Conservation (phyloP, 1,140 invertebrate species). For the Muscidifurax raptorellus region DNA sequence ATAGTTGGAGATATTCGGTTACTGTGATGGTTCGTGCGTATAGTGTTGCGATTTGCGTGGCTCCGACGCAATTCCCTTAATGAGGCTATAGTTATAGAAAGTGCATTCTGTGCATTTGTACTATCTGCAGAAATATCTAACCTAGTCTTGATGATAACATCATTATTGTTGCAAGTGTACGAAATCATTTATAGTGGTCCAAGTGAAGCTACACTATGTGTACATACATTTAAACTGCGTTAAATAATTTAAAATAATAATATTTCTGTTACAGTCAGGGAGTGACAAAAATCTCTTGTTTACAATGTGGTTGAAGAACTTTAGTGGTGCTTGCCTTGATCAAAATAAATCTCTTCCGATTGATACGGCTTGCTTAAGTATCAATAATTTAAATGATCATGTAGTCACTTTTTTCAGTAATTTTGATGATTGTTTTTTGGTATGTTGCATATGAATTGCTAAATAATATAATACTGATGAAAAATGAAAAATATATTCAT, state of each 20-base stretch:
- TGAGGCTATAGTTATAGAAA: too few relatives aligned
- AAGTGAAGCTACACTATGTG: too few relatives aligned
- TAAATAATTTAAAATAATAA: not conserved
- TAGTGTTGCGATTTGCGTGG: too few relatives aligned
- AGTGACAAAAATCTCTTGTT: not conserved
- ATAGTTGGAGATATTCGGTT: too few relatives aligned
- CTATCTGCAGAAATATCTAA: too few relatives aligned
- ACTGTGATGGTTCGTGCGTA: too few relatives aligned
- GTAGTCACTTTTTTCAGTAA: slow-evolving; percentile 66
- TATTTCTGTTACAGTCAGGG: not conserved
- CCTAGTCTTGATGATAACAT: not conserved
- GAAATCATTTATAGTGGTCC: not conserved
- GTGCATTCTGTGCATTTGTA: too few relatives aligned
- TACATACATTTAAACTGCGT: not conserved
- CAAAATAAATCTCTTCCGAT: slow-evolving; percentile 63
- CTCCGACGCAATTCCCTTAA: too few relatives aligned
- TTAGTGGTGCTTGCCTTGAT: slow-evolving; percentile 52
- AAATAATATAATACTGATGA: too few relatives aligned
- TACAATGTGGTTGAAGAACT: slow-evolving; percentile 58
- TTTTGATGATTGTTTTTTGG: slow-evolving; percentile 69
- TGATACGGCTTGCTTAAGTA: slow-evolving; percentile 75
- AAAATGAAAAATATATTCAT: slow-evolving; percentile 14
- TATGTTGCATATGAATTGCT: slow-evolving; percentile 53
- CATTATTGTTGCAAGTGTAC: not conserved
- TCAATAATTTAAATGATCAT: slow-evolving; percentile 67